Evolutionary conservation across 2,113 vertebrate species (phyloP).

Genomic region (Neotragus moschatus): DNA sequence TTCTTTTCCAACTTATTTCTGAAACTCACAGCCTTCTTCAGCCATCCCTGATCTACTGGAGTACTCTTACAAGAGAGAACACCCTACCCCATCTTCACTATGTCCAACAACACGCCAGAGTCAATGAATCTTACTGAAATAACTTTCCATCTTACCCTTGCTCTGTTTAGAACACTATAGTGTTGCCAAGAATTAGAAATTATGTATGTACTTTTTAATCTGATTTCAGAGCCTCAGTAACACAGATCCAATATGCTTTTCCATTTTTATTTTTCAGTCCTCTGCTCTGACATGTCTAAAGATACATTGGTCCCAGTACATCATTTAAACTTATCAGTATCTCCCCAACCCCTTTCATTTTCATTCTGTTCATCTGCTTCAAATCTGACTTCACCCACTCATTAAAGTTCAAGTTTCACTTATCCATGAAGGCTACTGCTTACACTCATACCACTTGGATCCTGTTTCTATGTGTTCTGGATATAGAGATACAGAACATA

Average conservation of each 20-base stretch:
- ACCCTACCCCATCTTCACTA: not conserved
- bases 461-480: not conserved
- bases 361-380: not conserved
- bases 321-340: not conserved
- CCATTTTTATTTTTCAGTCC: not conserved
- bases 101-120: not conserved
- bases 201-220: not conserved
- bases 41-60: not conserved
- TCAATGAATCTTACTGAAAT: not conserved
- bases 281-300: not conserved
- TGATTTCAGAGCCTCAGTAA: not conserved
- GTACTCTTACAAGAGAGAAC: not conserved
- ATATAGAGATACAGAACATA: not conserved
- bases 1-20: not conserved
- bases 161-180: not conserved
- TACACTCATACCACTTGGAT: not conserved
- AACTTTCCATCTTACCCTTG: not conserved
- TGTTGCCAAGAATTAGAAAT: not conserved
- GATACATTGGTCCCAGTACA: not conserved
- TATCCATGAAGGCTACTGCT: not conserved
- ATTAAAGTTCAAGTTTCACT: not conserved
- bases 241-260: not conserved
- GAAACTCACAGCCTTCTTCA: not conserved
- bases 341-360: too few species aligned
- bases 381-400: not conserved